phyloP scores from a whole-genome alignment of 1,140 invertebrate species.

The Achatina immaculata region DNA sequence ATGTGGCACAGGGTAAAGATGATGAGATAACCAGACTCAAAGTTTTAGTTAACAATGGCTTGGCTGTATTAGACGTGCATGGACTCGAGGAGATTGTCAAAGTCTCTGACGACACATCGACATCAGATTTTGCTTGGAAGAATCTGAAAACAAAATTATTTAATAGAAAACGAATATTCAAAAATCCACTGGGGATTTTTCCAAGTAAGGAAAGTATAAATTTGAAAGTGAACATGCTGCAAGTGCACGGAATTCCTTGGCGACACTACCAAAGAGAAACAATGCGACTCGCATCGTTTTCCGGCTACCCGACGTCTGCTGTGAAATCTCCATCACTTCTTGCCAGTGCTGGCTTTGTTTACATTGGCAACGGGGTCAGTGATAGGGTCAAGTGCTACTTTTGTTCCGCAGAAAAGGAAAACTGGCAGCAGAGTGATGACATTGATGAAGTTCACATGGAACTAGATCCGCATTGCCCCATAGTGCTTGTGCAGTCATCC shows the following conservation, averaged over 20 bases:
- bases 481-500: background rate
- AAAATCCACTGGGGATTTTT: no score
- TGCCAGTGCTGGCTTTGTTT: conserved; percentile 1
- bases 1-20: no score
- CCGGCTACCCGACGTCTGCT: background rate
- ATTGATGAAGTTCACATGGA: conserved; percentile 3
- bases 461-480: background rate
- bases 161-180: no score
- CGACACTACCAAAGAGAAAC: background rate
- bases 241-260: background rate
- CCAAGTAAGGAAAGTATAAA: background rate
- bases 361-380: background rate
- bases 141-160: no score
- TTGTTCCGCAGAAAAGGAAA: conserved; percentile 5
- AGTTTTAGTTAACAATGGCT: background rate
- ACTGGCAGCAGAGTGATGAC: background rate
- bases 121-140: no score
- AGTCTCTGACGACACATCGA: no score
- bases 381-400: background rate
- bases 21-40: background rate
- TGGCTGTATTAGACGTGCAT: background rate
- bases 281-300: conserved; percentile 10
- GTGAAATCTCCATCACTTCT: background rate
- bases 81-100: no score
- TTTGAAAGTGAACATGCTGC: background rate